phyloP scores from a whole-genome alignment of 2,113 vertebrate genomes.

The Oreochromis aureus region DNA sequence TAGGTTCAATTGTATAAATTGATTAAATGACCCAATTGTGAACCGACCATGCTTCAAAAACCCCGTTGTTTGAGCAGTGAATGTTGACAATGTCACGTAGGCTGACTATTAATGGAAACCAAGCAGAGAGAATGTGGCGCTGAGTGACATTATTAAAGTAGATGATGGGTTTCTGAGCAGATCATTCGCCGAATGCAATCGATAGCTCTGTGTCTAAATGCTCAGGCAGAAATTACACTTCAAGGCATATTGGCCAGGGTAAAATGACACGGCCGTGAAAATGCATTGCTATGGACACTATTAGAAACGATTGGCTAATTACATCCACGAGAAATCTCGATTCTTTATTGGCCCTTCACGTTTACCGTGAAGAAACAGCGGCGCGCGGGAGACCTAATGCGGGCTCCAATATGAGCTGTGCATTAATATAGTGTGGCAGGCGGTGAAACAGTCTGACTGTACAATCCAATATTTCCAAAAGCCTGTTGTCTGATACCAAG shows the following conservation, averaged over 20 bases:
- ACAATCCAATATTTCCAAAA: slow-evolving; percentile 39
- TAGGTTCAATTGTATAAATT: slow-evolving; percentile 65
- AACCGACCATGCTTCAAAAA: slow-evolving; percentile 40
- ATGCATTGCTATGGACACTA: slow-evolving; percentile 47
- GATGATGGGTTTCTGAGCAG: slow-evolving; percentile 59
- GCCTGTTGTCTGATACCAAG: slow-evolving; percentile 39
- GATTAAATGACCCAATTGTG: slow-evolving; percentile 58
- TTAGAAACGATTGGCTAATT: slow-evolving; percentile 57
- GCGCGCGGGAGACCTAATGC: not conserved
- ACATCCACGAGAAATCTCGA: slow-evolving; percentile 16
- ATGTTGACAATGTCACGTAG: slow-evolving; percentile 50
- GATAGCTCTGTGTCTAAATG: slow-evolving; percentile 48
- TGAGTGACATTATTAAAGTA: slow-evolving; percentile 58
- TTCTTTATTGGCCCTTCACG: not conserved
- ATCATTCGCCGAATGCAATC: slow-evolving; percentile 57
- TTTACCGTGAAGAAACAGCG: not conserved
- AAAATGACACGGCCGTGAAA: slow-evolving; percentile 36
- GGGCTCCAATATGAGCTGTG: not conserved
- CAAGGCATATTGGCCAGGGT: slow-evolving; percentile 4
- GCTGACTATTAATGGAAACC: slow-evolving; percentile 39
- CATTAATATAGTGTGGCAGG: slow-evolving; percentile 16
- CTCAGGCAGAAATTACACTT: slow-evolving; percentile 40
- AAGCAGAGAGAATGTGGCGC: slow-evolving; percentile 35
- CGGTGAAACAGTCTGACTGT: slow-evolving; percentile 7
- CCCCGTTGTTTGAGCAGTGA: slow-evolving; percentile 36